Percentiles rank a stretch among this genome's conserved stretches.
Evolutionary conservation across 2,113 vertebrate species (phyloP).

Genomic region (Tursiops truncatus): DNA sequence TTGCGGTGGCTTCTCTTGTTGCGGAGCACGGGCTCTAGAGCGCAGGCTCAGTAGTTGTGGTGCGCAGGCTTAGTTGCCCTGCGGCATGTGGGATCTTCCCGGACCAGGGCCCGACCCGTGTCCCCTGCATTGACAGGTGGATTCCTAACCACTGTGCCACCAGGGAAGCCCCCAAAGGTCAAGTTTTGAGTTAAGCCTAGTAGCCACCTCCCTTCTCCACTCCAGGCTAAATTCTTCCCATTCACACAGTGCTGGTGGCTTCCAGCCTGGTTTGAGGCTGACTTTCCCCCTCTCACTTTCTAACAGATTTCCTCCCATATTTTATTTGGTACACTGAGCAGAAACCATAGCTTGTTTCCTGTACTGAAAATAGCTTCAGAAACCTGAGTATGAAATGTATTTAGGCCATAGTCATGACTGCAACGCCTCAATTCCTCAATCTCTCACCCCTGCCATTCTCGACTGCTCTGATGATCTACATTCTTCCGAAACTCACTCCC

Average conservation of each 20-base stretch:
- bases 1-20: no score
- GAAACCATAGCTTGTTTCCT: constrained; percentile 32
- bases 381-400: background rate
- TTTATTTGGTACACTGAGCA: constrained; percentile 15
- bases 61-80: no score
- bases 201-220: background rate
- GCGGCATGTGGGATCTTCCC: no score
- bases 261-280: background rate
- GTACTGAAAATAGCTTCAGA: constrained; percentile 11
- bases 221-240: background rate
- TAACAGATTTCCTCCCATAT: background rate
- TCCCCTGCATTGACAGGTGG: no score
- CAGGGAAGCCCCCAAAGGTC: background rate
- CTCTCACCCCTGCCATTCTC: background rate
- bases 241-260: background rate
- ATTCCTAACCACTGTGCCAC: no score
- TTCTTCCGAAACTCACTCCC: background rate
- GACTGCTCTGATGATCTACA: background rate
- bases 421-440: background rate
- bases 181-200: background rate
- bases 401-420: background rate
- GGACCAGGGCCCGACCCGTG: no score
- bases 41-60: no score
- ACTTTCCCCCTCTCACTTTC: background rate
- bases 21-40: no score